phyloP scores from a whole-genome alignment of 2,113 vertebrate genomes.

The Baryphthengus martii region DNA sequence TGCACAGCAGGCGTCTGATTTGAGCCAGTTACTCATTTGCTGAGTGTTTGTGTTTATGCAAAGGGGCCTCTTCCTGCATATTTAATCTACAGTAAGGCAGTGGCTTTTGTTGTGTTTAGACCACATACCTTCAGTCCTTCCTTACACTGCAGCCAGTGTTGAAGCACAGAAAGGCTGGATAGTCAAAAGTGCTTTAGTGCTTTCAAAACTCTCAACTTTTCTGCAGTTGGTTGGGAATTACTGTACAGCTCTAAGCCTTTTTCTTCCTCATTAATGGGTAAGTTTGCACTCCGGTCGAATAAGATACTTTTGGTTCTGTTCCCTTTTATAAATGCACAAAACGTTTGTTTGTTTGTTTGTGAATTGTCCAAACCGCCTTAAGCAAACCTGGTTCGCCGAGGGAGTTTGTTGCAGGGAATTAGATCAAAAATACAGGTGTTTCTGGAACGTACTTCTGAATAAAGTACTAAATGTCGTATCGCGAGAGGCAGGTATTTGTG shows the following conservation, averaged over 20 bases:
- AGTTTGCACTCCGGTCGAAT: conserved; percentile 76
- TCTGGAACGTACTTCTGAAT: conserved; percentile 24
- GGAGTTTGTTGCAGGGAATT: conserved; percentile 23
- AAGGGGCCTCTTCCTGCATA: conserved; percentile 96
- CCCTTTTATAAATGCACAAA: conserved; percentile 37
- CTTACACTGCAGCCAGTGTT: conserved; percentile 77
- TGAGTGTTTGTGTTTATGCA: conserved; percentile 99
- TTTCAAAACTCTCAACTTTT: conserved; percentile 76
- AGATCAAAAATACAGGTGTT: conserved; percentile 70
- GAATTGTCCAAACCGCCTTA: conserved; percentile 15
- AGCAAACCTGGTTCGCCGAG: neutral
- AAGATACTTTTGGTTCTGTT: conserved; percentile 61
- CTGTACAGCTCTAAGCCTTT: conserved; percentile 68
- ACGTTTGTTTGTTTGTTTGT: neutral
- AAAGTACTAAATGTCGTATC: neutral
- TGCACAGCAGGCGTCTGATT: conserved; percentile 86
- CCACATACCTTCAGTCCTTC: conserved; percentile 92
- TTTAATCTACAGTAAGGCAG: conserved; percentile 93
- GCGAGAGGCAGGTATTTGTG: conserved; percentile 27
- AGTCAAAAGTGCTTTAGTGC: conserved; percentile 69
- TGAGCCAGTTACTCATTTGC: conserved; percentile 91
- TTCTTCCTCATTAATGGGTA: conserved; percentile 81
- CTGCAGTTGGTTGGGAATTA: conserved; percentile 69
- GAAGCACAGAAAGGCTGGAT: conserved; percentile 67
- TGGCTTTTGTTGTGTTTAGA: conserved; percentile 97